Conservation (phyloP, 2,888 invertebrate species). For the Pemphredon lugubris region DNA sequence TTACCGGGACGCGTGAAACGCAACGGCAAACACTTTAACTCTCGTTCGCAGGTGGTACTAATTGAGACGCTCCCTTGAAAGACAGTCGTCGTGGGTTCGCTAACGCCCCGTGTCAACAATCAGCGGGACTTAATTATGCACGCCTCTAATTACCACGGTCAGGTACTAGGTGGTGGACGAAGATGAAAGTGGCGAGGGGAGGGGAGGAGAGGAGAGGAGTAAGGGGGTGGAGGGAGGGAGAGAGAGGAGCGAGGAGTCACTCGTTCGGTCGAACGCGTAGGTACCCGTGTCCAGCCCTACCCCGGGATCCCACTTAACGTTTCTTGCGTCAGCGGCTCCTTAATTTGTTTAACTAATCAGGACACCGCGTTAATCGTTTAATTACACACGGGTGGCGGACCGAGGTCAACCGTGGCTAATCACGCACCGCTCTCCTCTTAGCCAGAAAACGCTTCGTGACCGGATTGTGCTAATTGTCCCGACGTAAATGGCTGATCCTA, state of each 20-base stretch:
- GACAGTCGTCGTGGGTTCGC: conserved; percentile 75
- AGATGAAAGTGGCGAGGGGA: conserved; percentile 6
- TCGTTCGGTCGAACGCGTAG: conserved; percentile 9
- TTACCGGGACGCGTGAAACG: conserved; percentile 76
- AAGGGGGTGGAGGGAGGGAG: neutral
- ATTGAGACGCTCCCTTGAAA: conserved; percentile 79
- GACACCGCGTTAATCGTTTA: conserved; percentile 74
- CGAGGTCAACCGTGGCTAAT: conserved; percentile 57
- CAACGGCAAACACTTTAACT: conserved; percentile 71
- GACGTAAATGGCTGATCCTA: conserved; percentile 56
- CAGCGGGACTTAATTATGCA: conserved; percentile 78
- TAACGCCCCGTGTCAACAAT: conserved; percentile 79
- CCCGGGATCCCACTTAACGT: conserved; percentile 70
- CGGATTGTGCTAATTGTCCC: conserved; percentile 64
- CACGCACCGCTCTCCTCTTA: conserved; percentile 23
- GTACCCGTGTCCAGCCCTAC: conserved; percentile 7
- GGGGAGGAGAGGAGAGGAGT: conserved; percentile 8
- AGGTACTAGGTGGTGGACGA: conserved; percentile 28
- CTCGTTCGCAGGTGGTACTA: conserved; percentile 68
- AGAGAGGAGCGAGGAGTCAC: conserved; percentile 9
- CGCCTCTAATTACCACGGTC: conserved; percentile 78
- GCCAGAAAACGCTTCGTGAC: conserved; percentile 52
- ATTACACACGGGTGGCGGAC: conserved; percentile 71
- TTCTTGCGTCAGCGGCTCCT: conserved; percentile 68
- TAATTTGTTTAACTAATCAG: conserved; percentile 79